Evolutionary conservation across 2,113 vertebrate genomes (phyloP).

Genomic region (Nannospalax galili): DNA sequence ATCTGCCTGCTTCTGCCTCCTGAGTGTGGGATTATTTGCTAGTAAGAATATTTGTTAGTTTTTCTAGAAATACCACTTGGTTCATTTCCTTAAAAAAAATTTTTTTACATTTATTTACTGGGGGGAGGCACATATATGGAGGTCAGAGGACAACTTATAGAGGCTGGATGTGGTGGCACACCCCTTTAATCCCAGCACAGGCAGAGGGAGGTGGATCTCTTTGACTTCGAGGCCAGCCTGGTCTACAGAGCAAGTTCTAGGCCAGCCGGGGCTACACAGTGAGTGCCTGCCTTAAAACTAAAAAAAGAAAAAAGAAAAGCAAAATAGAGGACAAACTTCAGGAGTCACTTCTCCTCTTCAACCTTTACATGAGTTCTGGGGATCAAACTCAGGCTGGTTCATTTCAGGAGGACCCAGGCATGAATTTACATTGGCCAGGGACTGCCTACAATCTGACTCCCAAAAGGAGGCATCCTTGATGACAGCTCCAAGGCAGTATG

Average conservation of each 20-base stretch:
- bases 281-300: no score
- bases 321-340: no score
- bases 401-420: constrained; percentile 67
- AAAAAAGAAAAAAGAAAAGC: no score
- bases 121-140: not conserved
- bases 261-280: no score
- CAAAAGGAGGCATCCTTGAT: constrained; percentile 29
- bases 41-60: constrained; percentile 81
- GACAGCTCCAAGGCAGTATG: constrained; percentile 31
- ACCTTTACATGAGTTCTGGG: not conserved
- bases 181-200: no score
- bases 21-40: not conserved
- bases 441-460: constrained; percentile 20
- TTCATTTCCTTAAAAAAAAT: not conserved
- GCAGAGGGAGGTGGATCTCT: no score
- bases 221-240: no score
- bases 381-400: constrained; percentile 50
- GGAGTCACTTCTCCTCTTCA: not conserved
- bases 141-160: not conserved
- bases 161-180: no score
- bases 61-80: constrained; percentile 80
- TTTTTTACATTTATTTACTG: not conserved
- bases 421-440: not conserved
- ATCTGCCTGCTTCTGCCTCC: no score
- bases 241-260: no score